Evolutionary conservation across 2,113 vertebrate species (phyloP).

Genomic region (Lagenorhynchus albirostris): DNA sequence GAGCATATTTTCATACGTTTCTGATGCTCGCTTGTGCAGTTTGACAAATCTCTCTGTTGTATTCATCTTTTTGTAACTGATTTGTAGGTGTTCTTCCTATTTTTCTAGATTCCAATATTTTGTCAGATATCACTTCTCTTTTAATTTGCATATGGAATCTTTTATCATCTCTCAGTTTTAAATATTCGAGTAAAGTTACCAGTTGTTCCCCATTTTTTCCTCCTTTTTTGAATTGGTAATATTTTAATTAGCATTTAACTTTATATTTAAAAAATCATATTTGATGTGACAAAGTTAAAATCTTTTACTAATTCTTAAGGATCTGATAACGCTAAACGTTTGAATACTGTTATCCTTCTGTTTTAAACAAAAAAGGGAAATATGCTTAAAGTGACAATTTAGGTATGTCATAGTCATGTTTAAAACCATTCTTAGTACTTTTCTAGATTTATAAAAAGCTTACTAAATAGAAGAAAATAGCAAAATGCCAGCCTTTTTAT

Average conservation of each 20-base stretch:
- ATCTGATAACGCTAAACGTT: constrained; percentile 8
- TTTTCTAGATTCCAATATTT: constrained; percentile 37
- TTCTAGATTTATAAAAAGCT: constrained; percentile 13
- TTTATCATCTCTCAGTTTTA: neutral
- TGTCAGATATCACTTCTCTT: constrained; percentile 32
- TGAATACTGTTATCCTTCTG: neutral
- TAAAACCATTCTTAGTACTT: constrained; percentile 5
- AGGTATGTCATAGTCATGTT: neutral
- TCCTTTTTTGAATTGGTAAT: constrained; percentile 16
- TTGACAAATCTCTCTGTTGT: neutral
- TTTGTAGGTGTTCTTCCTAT: constrained; percentile 37
- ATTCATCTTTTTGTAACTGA: neutral
- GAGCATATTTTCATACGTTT: neutral
- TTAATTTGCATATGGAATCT: neutral
- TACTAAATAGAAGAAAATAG: neutral
- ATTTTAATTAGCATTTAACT: constrained; percentile 34
- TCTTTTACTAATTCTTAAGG: constrained; percentile 26
- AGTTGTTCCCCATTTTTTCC: neutral
- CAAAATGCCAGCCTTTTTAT: neutral
- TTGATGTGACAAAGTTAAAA: constrained; percentile 34
- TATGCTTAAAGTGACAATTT: constrained; percentile 26
- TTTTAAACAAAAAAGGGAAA: constrained; percentile 27
- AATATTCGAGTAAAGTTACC: constrained; percentile 23
- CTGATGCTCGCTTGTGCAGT: neutral
- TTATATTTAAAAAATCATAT: constrained; percentile 36